Conservation (phyloP, 2,888 invertebrate species). For the Sphaerophoria taeniata region DNA sequence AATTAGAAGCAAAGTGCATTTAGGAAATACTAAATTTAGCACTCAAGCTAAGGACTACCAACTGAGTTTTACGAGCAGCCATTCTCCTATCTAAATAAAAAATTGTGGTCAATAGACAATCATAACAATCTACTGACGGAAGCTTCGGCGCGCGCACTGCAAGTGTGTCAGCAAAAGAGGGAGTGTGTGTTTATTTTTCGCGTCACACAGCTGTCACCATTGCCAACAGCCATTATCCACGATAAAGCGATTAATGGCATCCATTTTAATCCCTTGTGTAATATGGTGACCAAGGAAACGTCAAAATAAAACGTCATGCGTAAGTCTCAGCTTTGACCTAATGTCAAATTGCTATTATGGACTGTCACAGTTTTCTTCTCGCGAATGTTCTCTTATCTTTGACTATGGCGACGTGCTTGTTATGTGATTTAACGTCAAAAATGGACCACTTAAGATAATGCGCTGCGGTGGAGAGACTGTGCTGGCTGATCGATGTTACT, state of each 20-base stretch:
- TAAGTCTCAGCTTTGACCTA: slow-evolving; percentile 31
- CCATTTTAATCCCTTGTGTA: neutral
- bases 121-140: too few species aligned
- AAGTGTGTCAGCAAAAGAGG: slow-evolving; percentile 61
- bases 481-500: slow-evolving; percentile 32
- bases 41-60: neutral
- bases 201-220: slow-evolving; percentile 33
- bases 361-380: slow-evolving; percentile 25
- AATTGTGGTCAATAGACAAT: too few species aligned
- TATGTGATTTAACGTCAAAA: slow-evolving; percentile 46
- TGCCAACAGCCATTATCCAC: slow-evolving; percentile 6
- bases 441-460: slow-evolving; percentile 48
- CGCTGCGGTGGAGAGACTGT: neutral
- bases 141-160: too few species aligned
- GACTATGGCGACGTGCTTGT: slow-evolving; percentile 5
- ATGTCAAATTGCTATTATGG: slow-evolving; percentile 48
- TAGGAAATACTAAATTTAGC: slow-evolving; percentile 59
- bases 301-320: slow-evolving; percentile 28
- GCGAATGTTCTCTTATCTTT: slow-evolving; percentile 15
- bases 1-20: slow-evolving; percentile 25
- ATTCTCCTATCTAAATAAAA: slow-evolving; percentile 62
- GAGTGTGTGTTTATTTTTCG: slow-evolving; percentile 45
- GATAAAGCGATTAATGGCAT: neutral
- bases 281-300: slow-evolving; percentile 36
- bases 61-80: neutral